Conservation (phyloP, 2,797 vertebrate genomes). For the Clamator glandarius region DNA sequence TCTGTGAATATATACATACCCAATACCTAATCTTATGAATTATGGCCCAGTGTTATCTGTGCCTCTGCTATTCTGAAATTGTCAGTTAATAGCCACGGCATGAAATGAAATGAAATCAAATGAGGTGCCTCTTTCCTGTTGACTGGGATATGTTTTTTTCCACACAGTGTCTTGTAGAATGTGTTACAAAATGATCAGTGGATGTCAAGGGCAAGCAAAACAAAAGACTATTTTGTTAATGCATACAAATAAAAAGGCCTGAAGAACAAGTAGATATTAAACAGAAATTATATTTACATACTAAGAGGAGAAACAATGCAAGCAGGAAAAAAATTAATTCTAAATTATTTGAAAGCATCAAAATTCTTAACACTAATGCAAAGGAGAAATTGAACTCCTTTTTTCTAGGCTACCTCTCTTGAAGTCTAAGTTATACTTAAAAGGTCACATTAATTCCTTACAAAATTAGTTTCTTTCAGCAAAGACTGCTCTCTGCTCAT, state of each 20-base stretch:
- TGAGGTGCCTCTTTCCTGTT: not conserved
- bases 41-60: not conserved
- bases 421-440: not conserved
- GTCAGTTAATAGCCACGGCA: not conserved
- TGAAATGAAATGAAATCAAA: not conserved
- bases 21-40: not conserved
- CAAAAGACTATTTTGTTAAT: not conserved
- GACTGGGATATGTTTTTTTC: not conserved
- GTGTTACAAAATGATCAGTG: not conserved
- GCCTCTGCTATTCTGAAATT: not conserved
- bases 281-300: not conserved
- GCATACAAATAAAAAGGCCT: not conserved
- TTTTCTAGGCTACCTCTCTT: not conserved
- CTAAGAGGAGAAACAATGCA: not conserved
- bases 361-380: not conserved
- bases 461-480: not conserved
- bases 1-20: not conserved
- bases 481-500: not conserved
- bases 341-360: not conserved
- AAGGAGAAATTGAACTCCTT: not conserved
- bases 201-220: not conserved
- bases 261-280: not conserved
- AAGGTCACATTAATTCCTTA: not conserved
- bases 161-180: not conserved
- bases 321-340: not conserved